Conservation (phyloP, 1,140 invertebrate species). For the Ceratosolen solmsi region DNA sequence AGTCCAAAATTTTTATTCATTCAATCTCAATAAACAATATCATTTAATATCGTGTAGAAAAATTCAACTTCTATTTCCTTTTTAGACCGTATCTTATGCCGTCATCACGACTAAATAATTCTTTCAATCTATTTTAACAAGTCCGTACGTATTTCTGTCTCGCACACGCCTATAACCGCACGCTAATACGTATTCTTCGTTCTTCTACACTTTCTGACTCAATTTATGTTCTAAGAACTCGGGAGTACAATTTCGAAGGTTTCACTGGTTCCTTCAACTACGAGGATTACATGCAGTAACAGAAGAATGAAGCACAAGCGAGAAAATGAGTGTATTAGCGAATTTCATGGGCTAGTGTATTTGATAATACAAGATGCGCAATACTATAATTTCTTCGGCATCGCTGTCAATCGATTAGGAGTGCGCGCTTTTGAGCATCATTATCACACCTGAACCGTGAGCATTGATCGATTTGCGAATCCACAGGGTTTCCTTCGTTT, state of each 20-base stretch:
- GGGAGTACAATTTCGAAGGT: neutral
- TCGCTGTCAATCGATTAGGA: neutral
- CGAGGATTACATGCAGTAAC: neutral
- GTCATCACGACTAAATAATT: neutral
- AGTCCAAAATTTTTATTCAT: too few relatives aligned
- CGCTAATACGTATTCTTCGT: neutral
- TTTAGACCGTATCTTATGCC: too few relatives aligned
- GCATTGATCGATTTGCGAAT: neutral
- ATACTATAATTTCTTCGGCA: neutral
- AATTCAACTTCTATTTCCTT: too few relatives aligned
- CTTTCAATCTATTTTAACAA: neutral
- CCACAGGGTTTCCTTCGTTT: neutral
- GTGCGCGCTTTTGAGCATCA: neutral
- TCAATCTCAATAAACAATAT: too few relatives aligned
- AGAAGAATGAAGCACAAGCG: neutral
- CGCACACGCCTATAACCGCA: too few relatives aligned
- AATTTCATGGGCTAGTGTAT: neutral
- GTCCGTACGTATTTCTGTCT: neutral
- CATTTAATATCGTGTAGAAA: too few relatives aligned
- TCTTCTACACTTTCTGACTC: neutral
- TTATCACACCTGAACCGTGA: slow-evolving; percentile 19
- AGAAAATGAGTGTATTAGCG: neutral
- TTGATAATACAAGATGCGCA: neutral
- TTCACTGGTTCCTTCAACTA: neutral
- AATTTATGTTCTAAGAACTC: neutral